Base-by-base conservation (phyloP, 37 sponge, comb jelly and placozoan genomes). In the Corticium candelabrum region DNA sequence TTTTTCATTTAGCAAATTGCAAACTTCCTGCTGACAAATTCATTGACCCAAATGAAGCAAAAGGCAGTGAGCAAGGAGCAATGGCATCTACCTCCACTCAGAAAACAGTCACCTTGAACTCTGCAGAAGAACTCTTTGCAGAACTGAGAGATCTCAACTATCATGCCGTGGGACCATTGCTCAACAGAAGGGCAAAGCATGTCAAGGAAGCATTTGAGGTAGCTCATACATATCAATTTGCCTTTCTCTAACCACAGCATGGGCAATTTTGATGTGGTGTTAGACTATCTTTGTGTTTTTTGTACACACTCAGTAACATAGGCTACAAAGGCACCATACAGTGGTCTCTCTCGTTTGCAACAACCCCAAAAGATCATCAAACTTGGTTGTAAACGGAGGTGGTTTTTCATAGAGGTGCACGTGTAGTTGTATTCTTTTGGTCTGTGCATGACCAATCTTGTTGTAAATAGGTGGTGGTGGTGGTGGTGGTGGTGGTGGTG, bases 61-160 rank as follows among this genome's bases (percentile, higher is more conserved):
- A 21, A 50, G 62, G 62, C 11, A 21, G 62, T 11, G 15, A 50
- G 62, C 62, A 11, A 50, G 15, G 21, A 21, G 15, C 11, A 21
- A 11, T 27, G 62, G 62, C 11, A 50, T 50, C 62, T 50, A 27
- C 62, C 62, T 27, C n/a, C n/a, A n/a, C n/a, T n/a, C 78, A 32
- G 50, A 81, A 83, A 81, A 83, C 35, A 1, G 41, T 92, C 37
- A 3, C 32, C 1, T 82, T 96, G 4, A 86, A 39, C 76, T 83
- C 89, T 33, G 85, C 80, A 34, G 99, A 99, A 39, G 80, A 79
- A 32, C 81, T 94, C 76, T 99, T 76, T 74, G 80, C 74, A 1
- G 85, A 83, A 29, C 38, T 94, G 74, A 75, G 99, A n/a, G 95
- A 99, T 74, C 68, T 94, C 15, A 88, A 99, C 85, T 89, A 92